A percentile compares a stretch with the other conserved stretches of the same genome.
Evolutionary conservation across 2,797 vertebrate genomes (phyloP).

Genomic region (Chelmon rostratus): DNA sequence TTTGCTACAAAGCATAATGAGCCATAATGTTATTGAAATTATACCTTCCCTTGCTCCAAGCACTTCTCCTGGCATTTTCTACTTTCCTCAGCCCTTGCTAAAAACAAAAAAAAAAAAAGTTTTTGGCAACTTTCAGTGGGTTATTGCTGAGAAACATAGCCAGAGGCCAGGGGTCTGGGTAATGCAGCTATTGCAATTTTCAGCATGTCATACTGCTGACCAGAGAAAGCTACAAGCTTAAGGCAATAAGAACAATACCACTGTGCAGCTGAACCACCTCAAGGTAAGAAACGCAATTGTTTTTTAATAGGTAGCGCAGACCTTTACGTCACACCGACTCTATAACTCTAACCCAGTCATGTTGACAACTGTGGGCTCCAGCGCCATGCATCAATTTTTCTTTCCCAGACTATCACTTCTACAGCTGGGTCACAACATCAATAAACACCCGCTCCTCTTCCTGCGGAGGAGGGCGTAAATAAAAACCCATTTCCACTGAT

Average conservation of each 20-base stretch:
- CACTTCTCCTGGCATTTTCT: conserved; percentile 21
- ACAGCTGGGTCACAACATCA: conserved; percentile 52
- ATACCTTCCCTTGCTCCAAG: conserved; percentile 13
- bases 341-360: conserved; percentile 61
- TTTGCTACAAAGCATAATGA: conserved; percentile 30
- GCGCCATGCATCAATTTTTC: conserved; percentile 61
- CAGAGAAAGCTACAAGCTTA: conserved; percentile 54
- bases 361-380: conserved; percentile 47
- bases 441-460: conserved; percentile 59
- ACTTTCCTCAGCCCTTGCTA: conserved; percentile 15
- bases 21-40: conserved; percentile 29
- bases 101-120: conserved; percentile 17
- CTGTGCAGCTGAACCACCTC: conserved; percentile 51
- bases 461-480: conserved; percentile 57
- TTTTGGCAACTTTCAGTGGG: conserved; percentile 40
- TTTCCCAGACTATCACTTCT: conserved; percentile 46
- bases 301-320: conserved; percentile 60
- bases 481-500: conserved; percentile 55
- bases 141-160: conserved; percentile 58
- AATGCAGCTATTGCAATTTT: conserved; percentile 69
- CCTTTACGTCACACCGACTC: conserved; percentile 55
- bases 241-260: conserved; percentile 57
- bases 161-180: conserved; percentile 49
- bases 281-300: conserved; percentile 60
- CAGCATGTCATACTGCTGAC: conserved; percentile 61